Percentiles rank a stretch among this genome's conserved stretches.
These are phyloP conservation scores for Nerophis ophidion DNA, from an alignment of 2,113 vertebrate species.

Conservation along the genomic window DNA sequence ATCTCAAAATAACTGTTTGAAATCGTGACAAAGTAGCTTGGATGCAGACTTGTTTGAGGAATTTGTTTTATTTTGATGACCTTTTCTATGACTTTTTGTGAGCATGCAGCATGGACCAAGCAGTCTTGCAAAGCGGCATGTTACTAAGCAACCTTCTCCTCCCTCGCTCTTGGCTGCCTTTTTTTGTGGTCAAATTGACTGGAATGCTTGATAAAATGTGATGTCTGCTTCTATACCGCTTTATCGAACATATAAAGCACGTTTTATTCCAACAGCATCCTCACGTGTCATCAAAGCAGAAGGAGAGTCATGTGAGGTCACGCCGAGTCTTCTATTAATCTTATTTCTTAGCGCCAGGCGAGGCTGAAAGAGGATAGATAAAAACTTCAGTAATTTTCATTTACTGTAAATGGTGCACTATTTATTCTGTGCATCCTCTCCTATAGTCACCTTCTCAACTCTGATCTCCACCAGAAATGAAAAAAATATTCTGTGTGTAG, in stretches of 20 bases:
- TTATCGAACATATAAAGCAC: slow-evolving; percentile 41
- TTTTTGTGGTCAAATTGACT: background rate
- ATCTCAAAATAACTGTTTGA: too few relatives aligned
- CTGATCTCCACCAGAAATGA: too few relatives aligned
- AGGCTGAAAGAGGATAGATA: slow-evolving; percentile 17
- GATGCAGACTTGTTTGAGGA: background rate
- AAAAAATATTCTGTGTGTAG: too few relatives aligned
- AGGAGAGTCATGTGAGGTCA: slow-evolving; percentile 33
- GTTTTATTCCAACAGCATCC: slow-evolving; percentile 39
- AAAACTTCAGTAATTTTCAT: background rate
- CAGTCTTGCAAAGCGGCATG: slow-evolving; percentile 27
- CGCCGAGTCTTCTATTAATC: slow-evolving; percentile 19
- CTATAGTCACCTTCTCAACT: too few relatives aligned
- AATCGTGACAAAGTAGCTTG: too few relatives aligned
- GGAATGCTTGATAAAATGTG: background rate
- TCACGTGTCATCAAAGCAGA: slow-evolving; percentile 30
- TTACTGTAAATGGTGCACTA: too few relatives aligned
- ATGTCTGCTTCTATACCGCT: background rate
- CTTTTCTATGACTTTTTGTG: too few relatives aligned
- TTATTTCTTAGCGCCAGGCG: slow-evolving; percentile 12
- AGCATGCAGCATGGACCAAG: background rate
- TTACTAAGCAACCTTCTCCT: slow-evolving; percentile 20
- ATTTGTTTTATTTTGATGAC: background rate
- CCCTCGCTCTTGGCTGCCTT: background rate
- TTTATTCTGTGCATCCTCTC: too few relatives aligned